A percentile compares a stretch with the other conserved stretches of the same genome.
phyloP scores from a whole-genome alignment of 2,888 invertebrate species.

The Leucophora obtusa region DNA sequence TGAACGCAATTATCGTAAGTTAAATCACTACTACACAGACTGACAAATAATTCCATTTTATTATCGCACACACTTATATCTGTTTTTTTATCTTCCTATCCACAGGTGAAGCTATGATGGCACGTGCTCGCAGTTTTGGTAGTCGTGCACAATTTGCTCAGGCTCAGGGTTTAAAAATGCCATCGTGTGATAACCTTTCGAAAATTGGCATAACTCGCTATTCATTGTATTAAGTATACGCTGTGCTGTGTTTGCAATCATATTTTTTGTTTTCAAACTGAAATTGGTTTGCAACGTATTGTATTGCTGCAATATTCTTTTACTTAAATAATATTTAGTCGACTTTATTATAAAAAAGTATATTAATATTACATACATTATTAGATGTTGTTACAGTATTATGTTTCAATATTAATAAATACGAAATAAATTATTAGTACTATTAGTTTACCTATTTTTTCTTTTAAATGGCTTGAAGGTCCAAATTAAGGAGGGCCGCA shows the following conservation, averaged over 20 bases:
- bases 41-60: background rate
- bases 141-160: conserved; percentile 88
- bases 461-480: too few relatives aligned
- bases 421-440: conserved; percentile 1
- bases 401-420: conserved; percentile 6
- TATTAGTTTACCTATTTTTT: background rate
- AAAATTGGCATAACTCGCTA: conserved; percentile 77
- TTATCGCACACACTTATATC: conserved; percentile 44
- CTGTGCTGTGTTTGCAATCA: background rate
- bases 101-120: conserved; percentile 91
- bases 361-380: background rate
- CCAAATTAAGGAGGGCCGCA: too few relatives aligned
- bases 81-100: background rate
- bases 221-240: conserved; percentile 67
- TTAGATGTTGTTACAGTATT: conserved; percentile 30
- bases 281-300: background rate
- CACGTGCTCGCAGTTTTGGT: conserved; percentile 96
- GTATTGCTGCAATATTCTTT: conserved; percentile 12
- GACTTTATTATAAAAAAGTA: background rate
- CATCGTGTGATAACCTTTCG: conserved; percentile 88
- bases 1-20: conserved; percentile 89
- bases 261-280: too few relatives aligned
- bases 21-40: conserved; percentile 11
- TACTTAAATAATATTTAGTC: conserved; percentile 2
- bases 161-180: conserved; percentile 89